Evolutionary conservation across 1,140 invertebrate genomes (phyloP), one percentile per base, ranked within the genome.

Genomic region (Neelides sp.): DNA sequence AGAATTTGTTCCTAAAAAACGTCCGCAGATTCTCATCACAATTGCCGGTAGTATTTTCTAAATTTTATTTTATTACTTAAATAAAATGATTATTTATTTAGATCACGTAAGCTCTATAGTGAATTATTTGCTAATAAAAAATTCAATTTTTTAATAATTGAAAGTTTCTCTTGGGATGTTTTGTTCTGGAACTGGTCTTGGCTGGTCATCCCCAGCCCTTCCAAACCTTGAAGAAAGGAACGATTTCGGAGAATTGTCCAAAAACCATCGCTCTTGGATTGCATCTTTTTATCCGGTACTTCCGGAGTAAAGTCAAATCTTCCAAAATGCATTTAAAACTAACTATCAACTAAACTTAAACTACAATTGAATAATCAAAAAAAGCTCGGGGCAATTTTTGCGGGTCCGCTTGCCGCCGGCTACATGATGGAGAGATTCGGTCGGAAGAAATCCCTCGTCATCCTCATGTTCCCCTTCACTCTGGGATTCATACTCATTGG

Each of bases 401-500:
- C n/a, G n/a, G n/a, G 84, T 0, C 64, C 88, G 0, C 75, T 85
- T 0, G 76, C 79, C 0, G n/a, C n/a, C n/a, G 84, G 83, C 28
- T 67, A 80, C 22, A 66, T 67, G 79, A 65, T 83, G 1, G 84
- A 89, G 58, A 63, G 71, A 1, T 70, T 86, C 50, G 88, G 87
- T 13, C 69, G 87, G 23, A 86, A 82, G 63, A 68, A 67, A 35
- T 76, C 83, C 0, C 80, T 91, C 73, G 58, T 88, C 12, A 54
- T 78, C 0, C 70, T 84, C 0, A 73, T 78, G 0, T 10, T 84
- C 7, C 83, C 84, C 0, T 85, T 83, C 63, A 70, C 78, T 0
- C 37, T 80, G 22, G 85, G 85, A 22, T 91, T 84, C 82, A 59
- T 74, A 1, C 59, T 83, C 0, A 78, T 90, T n/a, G 78, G 79